Base-by-base conservation (phyloP, 37 sponge, comb jelly and placozoan genomes). In the Crambe crambe region DNA sequence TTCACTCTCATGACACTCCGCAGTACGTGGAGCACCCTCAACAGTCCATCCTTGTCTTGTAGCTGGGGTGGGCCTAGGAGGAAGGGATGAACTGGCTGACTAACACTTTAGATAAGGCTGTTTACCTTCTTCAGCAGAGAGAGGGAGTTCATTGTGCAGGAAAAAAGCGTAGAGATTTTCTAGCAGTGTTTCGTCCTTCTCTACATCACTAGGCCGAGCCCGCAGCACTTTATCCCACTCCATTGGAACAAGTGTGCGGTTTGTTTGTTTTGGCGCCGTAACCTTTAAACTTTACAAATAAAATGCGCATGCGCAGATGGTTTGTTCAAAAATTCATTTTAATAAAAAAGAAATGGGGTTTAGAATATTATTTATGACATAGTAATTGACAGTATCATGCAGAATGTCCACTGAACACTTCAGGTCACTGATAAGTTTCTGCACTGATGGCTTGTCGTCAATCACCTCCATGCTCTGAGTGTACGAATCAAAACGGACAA, bases 401-500 rank as follows among this genome's bases (percentile, higher is more conserved):
- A 95, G 87, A 1, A 89, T 83, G 51, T 58, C 70, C 59, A 92
- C 69, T 8, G 92, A 83, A 9, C 83, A 76, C 32, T 77, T 75
- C 40, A 95, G 76, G 74, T 92, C 89, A 31, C 31, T 47, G 44
- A 74, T 54, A 27, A 95, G 73, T 59, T 80, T 86, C 76, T 72
- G n/a, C n/a, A 94, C 47, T 4, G 97, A 80, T 9, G 73, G 60
- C 40, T 82, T 83, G 74, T 75, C 92, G 77, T 92, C 75, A 61
- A 96, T 68, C 27, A 99, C 78, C 70, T 99, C 93, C 29, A 96
- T 71, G 20, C 87, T 82, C 73, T 94, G 88, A 2, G 99, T 99
- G 87, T 96, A 99, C 17, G 99, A 91, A 73, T 99, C 86, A 75
- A 94, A 99, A 79, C 89, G 95, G 17, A 85, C 84, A 22, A 87